Conservation (phyloP, 1,140 invertebrate species). For the Argopecten irradians region DNA sequence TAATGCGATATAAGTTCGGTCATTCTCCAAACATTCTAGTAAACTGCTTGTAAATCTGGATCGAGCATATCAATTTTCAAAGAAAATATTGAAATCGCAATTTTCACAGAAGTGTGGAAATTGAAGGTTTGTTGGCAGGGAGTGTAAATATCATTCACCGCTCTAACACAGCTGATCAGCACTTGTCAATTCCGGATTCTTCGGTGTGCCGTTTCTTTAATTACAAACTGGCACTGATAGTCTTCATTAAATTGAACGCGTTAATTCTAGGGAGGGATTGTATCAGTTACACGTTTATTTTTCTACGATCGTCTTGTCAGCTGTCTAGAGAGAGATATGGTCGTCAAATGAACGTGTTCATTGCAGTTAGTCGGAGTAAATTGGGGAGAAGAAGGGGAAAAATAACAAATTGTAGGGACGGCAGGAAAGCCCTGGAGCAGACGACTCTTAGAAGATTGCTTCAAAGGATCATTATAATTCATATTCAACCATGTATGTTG, state of each 20-base stretch:
- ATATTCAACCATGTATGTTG: neutral
- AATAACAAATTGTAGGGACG: neutral
- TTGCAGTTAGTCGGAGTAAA: neutral
- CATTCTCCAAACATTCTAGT: conserved; percentile 7
- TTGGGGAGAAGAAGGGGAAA: neutral
- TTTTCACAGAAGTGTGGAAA: conserved; percentile 21
- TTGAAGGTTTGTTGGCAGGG: neutral
- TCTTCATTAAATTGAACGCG: conserved; percentile 48
- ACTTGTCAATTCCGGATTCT: conserved; percentile 46
- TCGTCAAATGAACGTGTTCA: conserved; percentile 5
- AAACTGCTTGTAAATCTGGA: conserved; percentile 2
- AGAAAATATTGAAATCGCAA: conserved; percentile 23
- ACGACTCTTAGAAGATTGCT: neutral
- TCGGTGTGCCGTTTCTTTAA: conserved; percentile 48
- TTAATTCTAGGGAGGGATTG: conserved; percentile 43
- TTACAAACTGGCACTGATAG: conserved; percentile 44
- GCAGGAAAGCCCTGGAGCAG: neutral
- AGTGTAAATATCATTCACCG: neutral
- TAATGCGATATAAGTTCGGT: neutral
- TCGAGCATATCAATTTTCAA: conserved; percentile 13
- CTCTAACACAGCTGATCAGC: conserved; percentile 24
- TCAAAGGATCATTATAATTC: neutral
- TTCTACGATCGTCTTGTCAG: neutral
- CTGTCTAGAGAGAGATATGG: neutral
- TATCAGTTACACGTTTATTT: conserved; percentile 51